Base-by-base conservation (phyloP, 2,797 vertebrate genomes). In the Myoxocephalus aenaeus region DNA sequence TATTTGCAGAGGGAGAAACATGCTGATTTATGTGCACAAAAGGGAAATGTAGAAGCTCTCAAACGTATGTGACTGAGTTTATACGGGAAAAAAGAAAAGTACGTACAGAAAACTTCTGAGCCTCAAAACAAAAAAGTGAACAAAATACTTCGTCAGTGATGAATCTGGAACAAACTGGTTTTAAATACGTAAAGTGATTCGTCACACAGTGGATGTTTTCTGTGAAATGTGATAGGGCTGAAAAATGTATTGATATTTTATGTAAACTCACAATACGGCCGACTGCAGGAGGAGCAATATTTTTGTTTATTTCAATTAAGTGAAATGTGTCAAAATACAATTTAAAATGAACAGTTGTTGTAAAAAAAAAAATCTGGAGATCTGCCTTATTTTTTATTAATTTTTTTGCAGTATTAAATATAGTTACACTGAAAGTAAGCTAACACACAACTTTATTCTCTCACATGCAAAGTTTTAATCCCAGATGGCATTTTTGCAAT, bases 11-110 rank as follows among this genome's bases (percentile, higher is more conserved):
- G n/a, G 12, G 11, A 1, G 14, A 20, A 1, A 54, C n/a, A 58
- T 27, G 66, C 53, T 29, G 54, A 64, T 81, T 59, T 70, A 57
- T 84, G 44, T 65, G 72, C 62, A 63, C 66, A 82, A 85, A 91
- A 91, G 83, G 90, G 88, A 90, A 90, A 74, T 58, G 0, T 74
- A 72, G 74, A 79, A 65, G 66, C 20, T 74, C 61, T 73, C 57
- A 75, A 51, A 51, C 2, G 20, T 70, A 72, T 67, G 14, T 56
- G 61, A 58, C 38, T 7, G 56, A 68, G 42, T 27, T 78, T 18
- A 65, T 17, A 44, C 0, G 67, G 2, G 27, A 76, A 66, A 65
- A 40, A 14, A 18, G 17, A 4, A 56, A n/a, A 54, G 17, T 53
- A 32, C 40, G 18, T 1, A 50, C n/a, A 3, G 9, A 48, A 25